Percentiles rank a stretch among this genome's conserved stretches.
Evolutionary conservation across 2,797 vertebrate species (phyloP).

Genomic region (Pipistrellus nathusii): DNA sequence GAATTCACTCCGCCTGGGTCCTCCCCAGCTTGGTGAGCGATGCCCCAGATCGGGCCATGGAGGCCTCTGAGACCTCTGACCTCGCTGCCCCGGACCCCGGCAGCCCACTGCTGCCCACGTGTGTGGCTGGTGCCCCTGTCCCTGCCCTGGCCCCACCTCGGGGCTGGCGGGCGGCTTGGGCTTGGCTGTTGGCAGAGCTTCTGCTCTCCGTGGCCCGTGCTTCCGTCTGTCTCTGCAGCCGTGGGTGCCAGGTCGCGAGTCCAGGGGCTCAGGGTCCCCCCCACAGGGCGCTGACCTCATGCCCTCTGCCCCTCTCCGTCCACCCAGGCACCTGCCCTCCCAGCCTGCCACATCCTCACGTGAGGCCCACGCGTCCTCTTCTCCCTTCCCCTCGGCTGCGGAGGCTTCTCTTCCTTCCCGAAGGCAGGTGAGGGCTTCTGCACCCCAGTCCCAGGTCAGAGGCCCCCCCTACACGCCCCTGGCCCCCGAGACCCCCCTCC

Average conservation of each 20-base stretch:
- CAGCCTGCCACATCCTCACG: not conserved
- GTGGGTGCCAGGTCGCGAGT: not conserved
- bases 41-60: not conserved
- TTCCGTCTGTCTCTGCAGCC: rapidly evolving
- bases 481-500: rapidly evolving
- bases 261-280: not conserved
- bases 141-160: rapidly evolving
- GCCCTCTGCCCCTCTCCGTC: not conserved
- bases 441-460: not conserved
- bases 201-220: too few species aligned
- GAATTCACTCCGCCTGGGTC: not conserved
- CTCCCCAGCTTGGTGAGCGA: not conserved
- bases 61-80: not conserved
- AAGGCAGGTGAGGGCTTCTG: not conserved
- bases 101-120: not conserved
- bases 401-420: not conserved
- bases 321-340: not conserved
- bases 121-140: not conserved
- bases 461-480: rapidly evolving
- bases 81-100: not conserved
- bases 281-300: rapidly evolving
- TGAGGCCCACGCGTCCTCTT: not conserved
- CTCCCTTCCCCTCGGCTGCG: not conserved
- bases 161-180: rapidly evolving
- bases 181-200: not conserved